phyloP scores from a whole-genome alignment of 1,140 invertebrate species.

The Aphelenchoides avenae region DNA sequence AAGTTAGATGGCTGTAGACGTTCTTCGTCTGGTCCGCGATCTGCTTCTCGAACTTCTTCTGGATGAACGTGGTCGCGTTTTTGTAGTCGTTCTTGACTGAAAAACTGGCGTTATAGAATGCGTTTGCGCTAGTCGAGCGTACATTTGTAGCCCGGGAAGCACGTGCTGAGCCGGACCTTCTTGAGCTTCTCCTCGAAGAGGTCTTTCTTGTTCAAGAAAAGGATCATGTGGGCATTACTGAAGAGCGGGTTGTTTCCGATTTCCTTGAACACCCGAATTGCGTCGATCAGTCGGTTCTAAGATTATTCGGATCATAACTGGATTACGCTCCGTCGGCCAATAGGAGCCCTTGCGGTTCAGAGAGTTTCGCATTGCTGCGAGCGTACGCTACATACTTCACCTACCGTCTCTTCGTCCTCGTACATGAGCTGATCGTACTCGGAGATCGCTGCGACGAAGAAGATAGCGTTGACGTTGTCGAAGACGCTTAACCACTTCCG shows the following conservation, averaged over 20 bases:
- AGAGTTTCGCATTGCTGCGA: neutral
- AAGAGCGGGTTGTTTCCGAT: too few species aligned
- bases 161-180: constrained; percentile 62
- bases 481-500: too few species aligned
- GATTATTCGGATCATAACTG: constrained; percentile 44
- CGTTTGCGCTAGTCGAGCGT: too few species aligned
- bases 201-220: constrained; percentile 61
- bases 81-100: too few species aligned
- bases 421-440: constrained; percentile 91
- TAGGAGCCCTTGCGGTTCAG: neutral
- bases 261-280: constrained; percentile 65
- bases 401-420: constrained; percentile 88
- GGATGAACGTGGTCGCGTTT: too few species aligned
- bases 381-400: too few species aligned
- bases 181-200: constrained; percentile 63
- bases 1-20: too few species aligned
- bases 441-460: constrained; percentile 63
- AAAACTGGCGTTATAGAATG: too few species aligned
- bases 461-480: too few species aligned
- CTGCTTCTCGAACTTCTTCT: too few species aligned
- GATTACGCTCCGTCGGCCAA: neutral
- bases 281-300: constrained; percentile 65
- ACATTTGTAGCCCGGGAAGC: constrained; percentile 67
- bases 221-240: constrained; percentile 63
- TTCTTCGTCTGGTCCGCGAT: too few species aligned